A percentile compares a stretch with the other conserved stretches of the same genome.
phyloP scores from a whole-genome alignment of 2,797 vertebrate genomes.

The Dallia pectoralis region DNA sequence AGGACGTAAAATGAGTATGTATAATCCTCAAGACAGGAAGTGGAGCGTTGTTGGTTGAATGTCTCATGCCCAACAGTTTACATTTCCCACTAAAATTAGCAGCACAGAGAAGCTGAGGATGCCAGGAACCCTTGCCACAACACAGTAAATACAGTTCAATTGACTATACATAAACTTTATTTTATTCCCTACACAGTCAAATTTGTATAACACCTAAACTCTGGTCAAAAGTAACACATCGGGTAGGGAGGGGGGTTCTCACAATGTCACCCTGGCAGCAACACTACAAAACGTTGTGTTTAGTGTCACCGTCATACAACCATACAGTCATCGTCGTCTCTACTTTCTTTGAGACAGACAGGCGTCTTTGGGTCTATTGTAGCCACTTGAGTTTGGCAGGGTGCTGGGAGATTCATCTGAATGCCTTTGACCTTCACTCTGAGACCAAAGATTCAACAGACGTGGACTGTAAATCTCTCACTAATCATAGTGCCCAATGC shows the following conservation, averaged over 20 bases:
- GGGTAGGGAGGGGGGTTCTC: neutral
- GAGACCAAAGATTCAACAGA: conserved; percentile 24
- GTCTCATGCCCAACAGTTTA: conserved; percentile 60
- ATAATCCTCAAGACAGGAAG: conserved; percentile 19
- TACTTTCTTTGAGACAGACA: conserved; percentile 30
- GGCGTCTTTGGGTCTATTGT: conserved; percentile 23
- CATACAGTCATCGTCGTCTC: conserved; percentile 13
- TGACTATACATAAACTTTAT: conserved; percentile 48
- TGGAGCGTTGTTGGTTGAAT: conserved; percentile 42
- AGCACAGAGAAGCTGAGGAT: conserved; percentile 56
- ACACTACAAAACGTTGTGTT: neutral
- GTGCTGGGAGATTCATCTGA: conserved; percentile 33
- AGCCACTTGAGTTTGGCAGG: conserved; percentile 10
- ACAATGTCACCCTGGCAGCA: neutral
- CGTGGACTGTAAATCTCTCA: conserved; percentile 23
- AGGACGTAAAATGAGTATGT: conserved; percentile 8
- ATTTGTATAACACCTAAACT: too few species aligned
- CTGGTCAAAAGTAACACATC: neutral
- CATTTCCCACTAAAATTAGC: conserved; percentile 74
- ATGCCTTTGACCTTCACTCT: conserved; percentile 44
- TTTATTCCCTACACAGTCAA: neutral
- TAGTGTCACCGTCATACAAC: neutral
- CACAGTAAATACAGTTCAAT: conserved; percentile 29
- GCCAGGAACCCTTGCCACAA: conserved; percentile 31
- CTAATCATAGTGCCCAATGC: neutral